Evolutionary conservation across 2,888 invertebrate species (phyloP).

Genomic region (Acanthosepion esculentum): DNA sequence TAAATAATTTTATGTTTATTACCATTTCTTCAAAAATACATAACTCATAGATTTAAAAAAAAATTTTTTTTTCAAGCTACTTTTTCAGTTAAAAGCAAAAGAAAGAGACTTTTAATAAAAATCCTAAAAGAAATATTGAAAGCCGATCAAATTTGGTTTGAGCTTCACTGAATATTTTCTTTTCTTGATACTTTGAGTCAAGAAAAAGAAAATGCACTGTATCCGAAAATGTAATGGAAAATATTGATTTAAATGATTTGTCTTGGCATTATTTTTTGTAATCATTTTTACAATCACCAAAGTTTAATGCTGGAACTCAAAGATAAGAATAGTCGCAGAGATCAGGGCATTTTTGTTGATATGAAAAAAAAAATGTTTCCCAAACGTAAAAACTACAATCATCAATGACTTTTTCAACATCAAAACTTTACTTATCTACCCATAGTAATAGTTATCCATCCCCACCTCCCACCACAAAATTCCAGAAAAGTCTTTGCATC

Average conservation of each 20-base stretch:
- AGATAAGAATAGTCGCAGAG: background rate
- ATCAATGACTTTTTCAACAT: too few species aligned
- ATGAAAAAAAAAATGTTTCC: background rate
- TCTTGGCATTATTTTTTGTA: background rate
- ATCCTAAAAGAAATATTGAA: background rate
- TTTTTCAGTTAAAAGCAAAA: background rate
- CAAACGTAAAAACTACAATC: too few species aligned
- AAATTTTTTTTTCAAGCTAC: background rate
- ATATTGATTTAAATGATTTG: background rate
- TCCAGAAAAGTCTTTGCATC: too few species aligned
- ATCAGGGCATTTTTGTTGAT: background rate
- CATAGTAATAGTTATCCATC: too few species aligned
- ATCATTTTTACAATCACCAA: too few species aligned
- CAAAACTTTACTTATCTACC: too few species aligned
- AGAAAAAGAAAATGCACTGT: background rate
- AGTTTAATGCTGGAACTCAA: too few species aligned
- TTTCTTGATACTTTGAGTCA: background rate
- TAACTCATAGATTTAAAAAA: background rate
- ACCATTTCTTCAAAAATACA: background rate
- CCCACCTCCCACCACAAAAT: too few species aligned
- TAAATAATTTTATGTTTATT: background rate
- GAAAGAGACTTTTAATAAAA: background rate
- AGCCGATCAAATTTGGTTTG: background rate
- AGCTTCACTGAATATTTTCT: background rate
- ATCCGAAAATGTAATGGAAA: conserved; percentile 8